Base-by-base conservation (phyloP, 1,140 invertebrate species). In the Ganaspis sp. region DNA sequence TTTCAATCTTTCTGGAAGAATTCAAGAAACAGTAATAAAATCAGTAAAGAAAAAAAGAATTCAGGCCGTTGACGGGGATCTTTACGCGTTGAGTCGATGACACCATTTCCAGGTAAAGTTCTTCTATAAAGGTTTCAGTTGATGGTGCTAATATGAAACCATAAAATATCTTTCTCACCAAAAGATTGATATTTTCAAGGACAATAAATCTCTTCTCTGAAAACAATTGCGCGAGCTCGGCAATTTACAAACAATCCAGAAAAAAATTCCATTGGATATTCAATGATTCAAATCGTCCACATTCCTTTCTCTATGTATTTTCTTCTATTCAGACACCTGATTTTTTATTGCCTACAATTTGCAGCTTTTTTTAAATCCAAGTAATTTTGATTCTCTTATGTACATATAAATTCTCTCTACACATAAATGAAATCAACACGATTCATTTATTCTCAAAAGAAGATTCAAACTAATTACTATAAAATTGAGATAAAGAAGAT, bases 181-280 rank as follows among this genome's bases (percentile, higher is more conserved):
- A 64, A 64, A 64, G 58, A 64, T 64, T 64, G 58, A 64, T 64
- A 64, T 29, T 64, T 64, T 64, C 26, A 64, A 64, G 23, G 58
- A 26, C 23, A 64, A 64, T 34, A 64, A 29, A 64, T 64, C 58
- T 64, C 23, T 64, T 64, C 58, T 29, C 21, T 4, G 58, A 64
- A 64, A 29, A 29, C 26, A n/a, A 29, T 29, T 49, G 45, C 45
- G 45, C n/a, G 15, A 49, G 45, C 45, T 49, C 1, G 45, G 45
- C 17, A 49, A 49, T 58, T 64, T 64, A 64, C 9, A 64, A 29
- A 64, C 23, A 29, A 29, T 29, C 4, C 4, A 29, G 5, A 34
- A 34, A 64, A 15, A 26, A 64, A 58, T 6, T 29, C 15, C 5
- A 64, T 29, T 26, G 1, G 29, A 64, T n/a, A 64, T 29, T 29